Evolutionary conservation across 2,888 invertebrate genomes (phyloP), one percentile per base, ranked within the genome.

Genomic region (Euzophera pinguis): DNA sequence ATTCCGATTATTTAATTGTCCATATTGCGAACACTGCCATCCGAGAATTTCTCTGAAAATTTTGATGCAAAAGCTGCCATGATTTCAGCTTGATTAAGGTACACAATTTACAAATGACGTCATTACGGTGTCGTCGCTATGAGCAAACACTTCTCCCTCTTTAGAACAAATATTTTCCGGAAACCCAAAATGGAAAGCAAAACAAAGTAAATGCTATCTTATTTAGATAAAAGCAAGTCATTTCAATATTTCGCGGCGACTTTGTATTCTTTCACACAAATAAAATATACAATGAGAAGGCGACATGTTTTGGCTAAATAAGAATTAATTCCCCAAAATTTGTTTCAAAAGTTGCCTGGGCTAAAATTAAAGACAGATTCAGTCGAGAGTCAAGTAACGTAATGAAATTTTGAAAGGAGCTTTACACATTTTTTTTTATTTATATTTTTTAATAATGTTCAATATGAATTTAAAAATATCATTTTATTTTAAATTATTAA

Each of bases 181-280:
- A 48, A 48, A 48, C 37, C 17, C 22, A 48, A 48, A 48, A 48
- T 48, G 13, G 47, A 37, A 16, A 48, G 47, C 37, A 22, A 39
- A 39, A 49, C 49, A 49, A 49, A 13, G 49, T 38, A 39, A 29
- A 22, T 14, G 49, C 37, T 39, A 49, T 49, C 38, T 49, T 49
- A 49, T 49, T 49, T 49, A 27, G 49, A 49, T 49, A 49, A 49
- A 37, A 49, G 49, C 27, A 37, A 39, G 27, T 48, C 37, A 22
- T 37, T 35, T 45, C 37, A 37, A 22, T 12, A 12, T 48, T 35
- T 48, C 14, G 34, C 34, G 10, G 17, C 13, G 22, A 48, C 37
- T 48, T 49, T 49, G 39, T 49, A 39, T 39, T 29, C 49, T 39
- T 39, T 14, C 9, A 35, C 29, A 41, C 13, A 38, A 38, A 14